phyloP scores from a whole-genome alignment of 2,888 invertebrate species.

The Heliconius hortense region DNA sequence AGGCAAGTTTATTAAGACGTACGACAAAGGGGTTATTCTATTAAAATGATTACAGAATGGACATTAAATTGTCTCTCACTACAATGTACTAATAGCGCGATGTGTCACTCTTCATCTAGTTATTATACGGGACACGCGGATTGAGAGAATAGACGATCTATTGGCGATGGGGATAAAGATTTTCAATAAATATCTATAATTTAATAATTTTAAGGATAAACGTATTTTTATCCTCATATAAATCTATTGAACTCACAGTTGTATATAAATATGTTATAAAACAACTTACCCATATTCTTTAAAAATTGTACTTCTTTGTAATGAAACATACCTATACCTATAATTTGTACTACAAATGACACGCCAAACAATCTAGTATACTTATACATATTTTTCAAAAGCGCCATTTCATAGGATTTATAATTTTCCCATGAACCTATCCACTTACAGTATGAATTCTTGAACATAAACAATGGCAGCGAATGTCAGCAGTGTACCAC shows the following conservation, averaged over 20 bases:
- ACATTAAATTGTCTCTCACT: constrained; percentile 40
- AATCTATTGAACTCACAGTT: too few relatives aligned
- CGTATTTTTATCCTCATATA: too few relatives aligned
- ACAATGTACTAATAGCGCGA: constrained; percentile 43
- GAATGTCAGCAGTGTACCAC: constrained; percentile 61
- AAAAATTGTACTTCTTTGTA: not conserved
- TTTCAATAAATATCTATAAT: not conserved
- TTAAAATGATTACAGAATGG: constrained; percentile 32
- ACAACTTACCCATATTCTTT: not conserved
- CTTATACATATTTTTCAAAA: not conserved
- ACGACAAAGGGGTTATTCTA: constrained; percentile 24
- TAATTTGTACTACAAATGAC: not conserved
- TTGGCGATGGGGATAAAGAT: constrained; percentile 36
- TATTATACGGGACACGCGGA: constrained; percentile 71
- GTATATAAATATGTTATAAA: too few relatives aligned
- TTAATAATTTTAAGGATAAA: not conserved
- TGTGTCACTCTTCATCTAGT: constrained; percentile 71
- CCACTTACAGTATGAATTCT: constrained; percentile 47
- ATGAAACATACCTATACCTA: not conserved
- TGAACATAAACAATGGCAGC: constrained; percentile 64
- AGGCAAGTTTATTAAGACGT: constrained; percentile 4
- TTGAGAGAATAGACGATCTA: constrained; percentile 47
- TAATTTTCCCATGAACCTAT: constrained; percentile 57
- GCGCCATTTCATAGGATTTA: constrained; percentile 16
- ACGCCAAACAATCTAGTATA: not conserved